Evolutionary conservation across 2,888 invertebrate species (phyloP), one percentile per base, ranked within the genome.

Genomic region (Nipponacmea schrenckii): DNA sequence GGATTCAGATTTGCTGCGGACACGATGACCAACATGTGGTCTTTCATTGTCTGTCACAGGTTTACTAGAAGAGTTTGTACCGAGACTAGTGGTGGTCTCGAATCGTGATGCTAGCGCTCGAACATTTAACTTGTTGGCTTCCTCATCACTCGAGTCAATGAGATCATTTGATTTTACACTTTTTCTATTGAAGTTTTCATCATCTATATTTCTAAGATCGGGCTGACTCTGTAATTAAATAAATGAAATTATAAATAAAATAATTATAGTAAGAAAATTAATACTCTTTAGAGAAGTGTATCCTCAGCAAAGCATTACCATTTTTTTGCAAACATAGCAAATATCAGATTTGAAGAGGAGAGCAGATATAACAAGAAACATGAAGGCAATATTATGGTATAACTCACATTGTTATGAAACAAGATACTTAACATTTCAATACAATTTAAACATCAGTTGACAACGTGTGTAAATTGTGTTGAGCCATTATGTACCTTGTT

Each of bases 1-100:
- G 15, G 85, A 85, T 71, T 85, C 85, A 5, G 84, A 84, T 72
- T 83, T 84, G 74, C 84, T 84, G 15, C 84, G 74, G 39, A 79
- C 80, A 74, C 85, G 72, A 45, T 74, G 74, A 39, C 71, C 64
- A 20, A 66, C 27, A 14, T 20, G 20, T n/a, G 64, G 62, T 0
- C 31, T 66, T 1, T 63, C 62, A 24, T 44, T 62, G 1, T 65
- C 62, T 46, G 63, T 69, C 39, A 10, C 39, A 20, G 56, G 56
- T 24, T 24, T 24, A 56, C 10, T 56, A 24, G 14, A 20, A 10
- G 14, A 20, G 20, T 56, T 20, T 24, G 62, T 65, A 45, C 69
- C 63, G 50, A 64, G 68, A 7, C 48, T 45, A 27, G 14, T 73
- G 17, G 69, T 24, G 31, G 70, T 66, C 67, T 84, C 85, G 77